Evolutionary conservation across 2,797 vertebrate genomes (phyloP), one percentile per base, ranked within the genome.

Genomic region (Enteromius trimaculatus): DNA sequence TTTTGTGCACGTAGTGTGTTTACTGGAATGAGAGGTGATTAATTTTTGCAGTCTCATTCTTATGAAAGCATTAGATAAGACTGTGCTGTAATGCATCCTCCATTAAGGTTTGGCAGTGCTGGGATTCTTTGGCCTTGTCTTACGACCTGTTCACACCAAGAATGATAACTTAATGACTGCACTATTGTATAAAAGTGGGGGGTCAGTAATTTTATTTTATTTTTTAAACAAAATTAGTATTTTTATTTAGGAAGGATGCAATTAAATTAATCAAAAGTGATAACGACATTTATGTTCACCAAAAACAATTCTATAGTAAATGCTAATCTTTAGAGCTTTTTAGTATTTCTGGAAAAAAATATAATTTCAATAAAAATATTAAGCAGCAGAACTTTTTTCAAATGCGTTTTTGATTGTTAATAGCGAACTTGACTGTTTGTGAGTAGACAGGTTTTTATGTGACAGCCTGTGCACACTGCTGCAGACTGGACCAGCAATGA

Each of bases 21-120:
- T 84, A 55, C 26, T 66, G 39, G 21, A 74, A 66, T 66, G 44
- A 69, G 49, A 74, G 23, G 47, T 55, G 26, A 14, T 76, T 37
- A 75, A 60, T 47, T 74, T 44, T 31, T 26, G 23, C 23, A 4
- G n/a, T 74, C 64, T 65, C 69, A 60, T 72, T 82, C 42, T 65
- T 42, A 37, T 55, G 42, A 82, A 65, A 58, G 44, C 51, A 42
- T 17, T 42, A 7, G 29, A 19, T 31, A 17, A 44, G 39, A 72
- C 42, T 37, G 14, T 49, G 55, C 55, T 72, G 26, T 72, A 55
- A 55, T 34, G 62, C 17, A 17, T 26, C n/a, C 16, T 76, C 55
- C 29, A 66, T 55, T 68, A 44, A 49, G 26, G 1, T 49, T 49
- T 58, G 55, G 69, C 58, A 53, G 29, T 82, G 70, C 42, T 65